phyloP scores from a whole-genome alignment of 2,797 vertebrate genomes.

The Gymnothorax reevesii region DNA sequence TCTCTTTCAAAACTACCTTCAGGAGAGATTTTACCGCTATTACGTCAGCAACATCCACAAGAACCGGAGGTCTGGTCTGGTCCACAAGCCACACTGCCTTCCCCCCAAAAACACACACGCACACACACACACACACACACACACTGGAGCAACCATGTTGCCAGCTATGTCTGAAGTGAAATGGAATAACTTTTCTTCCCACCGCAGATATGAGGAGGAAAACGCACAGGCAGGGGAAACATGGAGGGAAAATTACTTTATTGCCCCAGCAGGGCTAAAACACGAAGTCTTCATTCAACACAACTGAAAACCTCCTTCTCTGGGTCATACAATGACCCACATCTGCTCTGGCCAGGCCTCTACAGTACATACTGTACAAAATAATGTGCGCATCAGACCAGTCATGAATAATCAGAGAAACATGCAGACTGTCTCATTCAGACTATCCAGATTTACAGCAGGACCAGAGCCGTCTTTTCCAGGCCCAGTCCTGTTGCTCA shows the following conservation, averaged over 20 bases:
- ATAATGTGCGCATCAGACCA: background rate
- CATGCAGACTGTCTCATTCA: background rate
- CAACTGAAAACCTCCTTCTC: background rate
- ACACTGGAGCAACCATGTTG: background rate
- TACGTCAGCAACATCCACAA: background rate
- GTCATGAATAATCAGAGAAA: background rate
- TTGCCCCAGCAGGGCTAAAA: background rate
- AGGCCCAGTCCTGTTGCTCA: background rate
- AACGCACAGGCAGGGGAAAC: background rate
- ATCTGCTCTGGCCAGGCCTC: background rate
- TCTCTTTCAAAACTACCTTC: background rate
- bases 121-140: no score
- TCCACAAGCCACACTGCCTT: background rate
- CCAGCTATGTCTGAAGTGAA: background rate
- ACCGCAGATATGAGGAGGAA: background rate
- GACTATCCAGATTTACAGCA: background rate
- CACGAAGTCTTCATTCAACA: background rate
- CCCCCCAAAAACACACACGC: background rate
- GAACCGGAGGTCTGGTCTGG: conserved; percentile 3
- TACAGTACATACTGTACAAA: background rate
- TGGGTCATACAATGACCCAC: background rate
- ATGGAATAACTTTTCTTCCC: background rate
- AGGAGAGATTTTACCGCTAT: conserved; percentile 8
- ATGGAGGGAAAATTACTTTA: background rate
- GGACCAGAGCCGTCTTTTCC: background rate